Evolutionary conservation across 2,113 vertebrate genomes (phyloP).

Genomic region (Corythornis vintsioides): DNA sequence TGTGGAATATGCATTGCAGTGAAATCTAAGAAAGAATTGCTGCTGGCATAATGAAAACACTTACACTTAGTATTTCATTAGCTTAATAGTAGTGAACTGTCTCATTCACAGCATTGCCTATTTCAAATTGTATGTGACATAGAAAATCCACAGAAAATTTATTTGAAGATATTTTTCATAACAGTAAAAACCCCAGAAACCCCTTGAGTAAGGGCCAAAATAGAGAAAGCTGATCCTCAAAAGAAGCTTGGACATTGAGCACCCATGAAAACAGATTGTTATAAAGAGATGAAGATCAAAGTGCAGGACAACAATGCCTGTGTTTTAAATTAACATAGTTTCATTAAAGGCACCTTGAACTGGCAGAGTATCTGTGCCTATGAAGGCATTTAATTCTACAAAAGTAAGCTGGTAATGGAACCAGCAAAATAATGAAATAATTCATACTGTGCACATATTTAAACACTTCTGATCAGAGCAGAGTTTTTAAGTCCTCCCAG

Average conservation of each 20-base stretch:
- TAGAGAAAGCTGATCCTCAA: not conserved
- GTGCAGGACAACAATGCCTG: not conserved
- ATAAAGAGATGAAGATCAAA: not conserved
- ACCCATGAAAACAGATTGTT: not conserved
- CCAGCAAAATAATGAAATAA: not conserved
- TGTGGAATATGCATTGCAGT: not conserved
- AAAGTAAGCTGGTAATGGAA: not conserved
- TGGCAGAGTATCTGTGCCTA: not conserved
- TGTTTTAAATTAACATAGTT: not conserved
- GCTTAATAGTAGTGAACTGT: slow-evolving; percentile 40
- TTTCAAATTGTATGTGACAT: not conserved
- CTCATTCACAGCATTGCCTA: slow-evolving; percentile 1
- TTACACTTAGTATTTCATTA: slow-evolving; percentile 54
- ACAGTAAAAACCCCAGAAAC: not conserved
- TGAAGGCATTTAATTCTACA: not conserved
- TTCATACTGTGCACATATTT: not conserved
- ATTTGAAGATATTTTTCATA: not conserved
- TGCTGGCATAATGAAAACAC: slow-evolving; percentile 41
- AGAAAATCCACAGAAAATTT: not conserved
- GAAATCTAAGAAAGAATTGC: slow-evolving; percentile 33
- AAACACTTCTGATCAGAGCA: not conserved
- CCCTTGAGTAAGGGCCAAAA: not conserved
- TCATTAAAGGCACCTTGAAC: not conserved
- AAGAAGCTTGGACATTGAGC: not conserved
- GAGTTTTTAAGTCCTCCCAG: not conserved